Evolutionary conservation across 2,888 invertebrate species (phyloP).

Genomic region (Ochlodes sylvanus): DNA sequence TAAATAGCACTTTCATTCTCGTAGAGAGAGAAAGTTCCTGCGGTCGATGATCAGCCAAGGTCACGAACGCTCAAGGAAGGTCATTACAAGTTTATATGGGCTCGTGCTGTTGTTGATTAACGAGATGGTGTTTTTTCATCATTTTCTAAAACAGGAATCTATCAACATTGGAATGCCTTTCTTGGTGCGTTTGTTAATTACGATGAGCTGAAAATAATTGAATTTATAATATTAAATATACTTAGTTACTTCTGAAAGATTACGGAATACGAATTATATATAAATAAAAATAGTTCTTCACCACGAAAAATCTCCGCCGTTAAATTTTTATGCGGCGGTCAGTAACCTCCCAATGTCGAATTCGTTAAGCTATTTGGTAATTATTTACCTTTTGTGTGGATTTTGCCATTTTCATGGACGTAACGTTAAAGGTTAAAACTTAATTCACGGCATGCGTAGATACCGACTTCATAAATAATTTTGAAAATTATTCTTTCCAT

Average conservation of each 20-base stretch:
- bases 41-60: slow-evolving; percentile 53
- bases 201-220: too few species aligned
- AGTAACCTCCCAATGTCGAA: not conserved
- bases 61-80: slow-evolving; percentile 48
- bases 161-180: too few species aligned
- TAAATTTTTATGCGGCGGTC: not conserved
- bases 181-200: too few species aligned
- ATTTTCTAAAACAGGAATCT: too few species aligned
- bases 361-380: not conserved
- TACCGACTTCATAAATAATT: too few species aligned
- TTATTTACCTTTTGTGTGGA: not conserved
- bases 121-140: too few species aligned
- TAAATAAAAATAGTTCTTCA: not conserved
- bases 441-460: too few species aligned
- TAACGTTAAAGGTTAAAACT: too few species aligned
- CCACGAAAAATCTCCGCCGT: not conserved
- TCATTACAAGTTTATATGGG: slow-evolving; percentile 6
- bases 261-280: too few species aligned
- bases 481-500: too few species aligned
- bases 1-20: slow-evolving; percentile 37
- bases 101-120: not conserved
- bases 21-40: slow-evolving; percentile 49
- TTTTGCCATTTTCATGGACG: not conserved
- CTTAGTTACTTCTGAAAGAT: too few species aligned
- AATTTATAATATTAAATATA: too few species aligned